Conservation (phyloP, 2,113 vertebrate genomes). For the Nothocercus nigrocapillus region DNA sequence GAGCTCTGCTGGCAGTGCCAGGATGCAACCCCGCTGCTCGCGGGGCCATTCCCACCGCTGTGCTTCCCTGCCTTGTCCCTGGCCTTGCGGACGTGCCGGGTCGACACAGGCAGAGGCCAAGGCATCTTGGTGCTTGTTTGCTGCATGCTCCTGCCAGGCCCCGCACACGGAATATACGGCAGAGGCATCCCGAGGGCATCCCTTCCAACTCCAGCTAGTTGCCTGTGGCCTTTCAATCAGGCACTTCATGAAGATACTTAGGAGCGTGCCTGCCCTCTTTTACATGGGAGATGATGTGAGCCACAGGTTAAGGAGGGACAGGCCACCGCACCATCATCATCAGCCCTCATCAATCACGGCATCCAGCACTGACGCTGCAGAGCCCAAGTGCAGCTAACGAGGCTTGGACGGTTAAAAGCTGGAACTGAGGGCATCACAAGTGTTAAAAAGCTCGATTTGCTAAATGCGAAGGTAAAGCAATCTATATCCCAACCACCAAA, state of each 20-base stretch:
- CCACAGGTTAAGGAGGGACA: not conserved
- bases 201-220: slow-evolving; percentile 51
- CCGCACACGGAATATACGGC: not conserved
- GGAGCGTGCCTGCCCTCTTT: slow-evolving; percentile 50
- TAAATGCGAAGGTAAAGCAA: slow-evolving; percentile 43
- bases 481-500: slow-evolving; percentile 62
- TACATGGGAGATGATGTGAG: slow-evolving; percentile 44
- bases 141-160: not conserved
- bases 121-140: not conserved
- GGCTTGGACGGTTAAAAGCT: slow-evolving; percentile 41
- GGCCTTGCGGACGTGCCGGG: not conserved
- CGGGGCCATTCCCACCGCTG: accelerated
- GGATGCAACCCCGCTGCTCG: accelerated
- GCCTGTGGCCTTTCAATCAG: slow-evolving; percentile 60
- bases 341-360: slow-evolving; percentile 37
- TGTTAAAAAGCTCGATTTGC: slow-evolving; percentile 61
- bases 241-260: slow-evolving; percentile 48
- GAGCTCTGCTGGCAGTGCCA: not conserved
- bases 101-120: not conserved
- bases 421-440: slow-evolving; percentile 40
- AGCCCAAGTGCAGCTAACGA: slow-evolving; percentile 45
- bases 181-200: slow-evolving; percentile 32
- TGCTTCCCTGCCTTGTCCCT: not conserved
- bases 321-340: slow-evolving; percentile 41
- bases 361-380: not conserved